A percentile compares a stretch with the other conserved stretches of the same genome.
Evolutionary conservation across 2,797 vertebrate genomes (phyloP).

Genomic region (Sphenodon punctatus): DNA sequence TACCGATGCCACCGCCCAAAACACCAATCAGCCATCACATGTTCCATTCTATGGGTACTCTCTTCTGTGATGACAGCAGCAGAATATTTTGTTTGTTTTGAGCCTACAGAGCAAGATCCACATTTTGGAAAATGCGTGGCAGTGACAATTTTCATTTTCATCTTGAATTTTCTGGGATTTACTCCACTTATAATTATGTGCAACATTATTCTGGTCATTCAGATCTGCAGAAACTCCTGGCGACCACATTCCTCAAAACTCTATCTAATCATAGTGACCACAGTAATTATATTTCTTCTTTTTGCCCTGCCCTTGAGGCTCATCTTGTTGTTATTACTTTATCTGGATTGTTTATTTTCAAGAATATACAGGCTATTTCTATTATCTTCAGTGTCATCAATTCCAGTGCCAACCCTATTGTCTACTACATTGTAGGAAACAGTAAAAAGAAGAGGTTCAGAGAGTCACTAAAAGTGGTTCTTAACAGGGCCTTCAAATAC

Average conservation of each 20-base stretch:
- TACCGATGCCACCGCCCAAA: constrained; percentile 30
- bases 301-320: constrained; percentile 49
- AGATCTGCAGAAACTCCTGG: constrained; percentile 24
- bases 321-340: not conserved
- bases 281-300: constrained; percentile 42
- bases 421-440: constrained; percentile 55
- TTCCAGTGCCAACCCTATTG: constrained; percentile 47
- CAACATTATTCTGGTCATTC: constrained; percentile 47
- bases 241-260: constrained; percentile 20
- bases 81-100: constrained; percentile 37
- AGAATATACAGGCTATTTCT: too few relatives aligned
- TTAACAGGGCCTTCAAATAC: constrained; percentile 50
- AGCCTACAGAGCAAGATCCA: accelerated
- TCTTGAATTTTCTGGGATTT: constrained; percentile 55
- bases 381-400: constrained; percentile 46
- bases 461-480: constrained; percentile 42
- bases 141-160: constrained; percentile 25
- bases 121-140: not conserved
- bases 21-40: constrained; percentile 8
- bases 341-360: not conserved
- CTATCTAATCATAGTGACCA: not conserved
- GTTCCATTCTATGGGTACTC: constrained; percentile 35
- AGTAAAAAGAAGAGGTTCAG: constrained; percentile 28
- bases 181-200: constrained; percentile 26
- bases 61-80: constrained; percentile 40